Evolutionary conservation across 1,140 invertebrate genomes (phyloP).

Genomic region (Anoplolepis gracilipes): DNA sequence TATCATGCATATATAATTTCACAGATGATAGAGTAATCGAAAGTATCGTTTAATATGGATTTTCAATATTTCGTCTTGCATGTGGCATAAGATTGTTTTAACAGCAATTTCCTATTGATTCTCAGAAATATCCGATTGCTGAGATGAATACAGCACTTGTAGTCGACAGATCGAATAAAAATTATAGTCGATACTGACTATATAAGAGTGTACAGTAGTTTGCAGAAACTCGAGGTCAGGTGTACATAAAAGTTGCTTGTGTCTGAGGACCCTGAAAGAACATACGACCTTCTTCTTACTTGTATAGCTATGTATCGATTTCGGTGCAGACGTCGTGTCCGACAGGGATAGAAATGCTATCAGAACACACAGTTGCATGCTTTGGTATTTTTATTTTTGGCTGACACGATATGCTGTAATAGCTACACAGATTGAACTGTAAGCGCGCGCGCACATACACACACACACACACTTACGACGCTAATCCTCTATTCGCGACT

Average conservation of each 20-base stretch:
- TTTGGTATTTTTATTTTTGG: constrained; percentile 31
- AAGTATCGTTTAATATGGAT: not conserved
- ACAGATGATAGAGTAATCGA: not conserved
- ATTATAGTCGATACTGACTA: constrained; percentile 14
- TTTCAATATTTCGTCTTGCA: not conserved
- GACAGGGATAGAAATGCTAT: constrained; percentile 36
- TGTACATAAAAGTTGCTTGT: constrained; percentile 25
- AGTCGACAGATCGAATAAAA: constrained; percentile 19
- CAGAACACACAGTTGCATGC: constrained; percentile 28
- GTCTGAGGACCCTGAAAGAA: constrained; percentile 49
- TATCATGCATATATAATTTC: too few relatives aligned
- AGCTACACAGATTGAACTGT: constrained; percentile 19
- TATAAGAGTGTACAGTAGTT: constrained; percentile 26
- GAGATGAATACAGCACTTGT: not conserved
- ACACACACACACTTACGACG: constrained; percentile 3
- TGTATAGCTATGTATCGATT: constrained; percentile 49
- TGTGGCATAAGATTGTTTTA: not conserved
- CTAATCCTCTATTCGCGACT: constrained; percentile 28
- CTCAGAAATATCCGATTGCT: not conserved
- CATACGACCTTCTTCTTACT: constrained; percentile 48
- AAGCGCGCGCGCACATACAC: not conserved
- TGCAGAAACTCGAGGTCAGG: constrained; percentile 40
- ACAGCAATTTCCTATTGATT: not conserved
- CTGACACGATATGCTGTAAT: constrained; percentile 37
- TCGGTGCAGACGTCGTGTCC: constrained; percentile 46